phyloP scores from a whole-genome alignment of 2,888 invertebrate genomes.

The Caprella mutica region DNA sequence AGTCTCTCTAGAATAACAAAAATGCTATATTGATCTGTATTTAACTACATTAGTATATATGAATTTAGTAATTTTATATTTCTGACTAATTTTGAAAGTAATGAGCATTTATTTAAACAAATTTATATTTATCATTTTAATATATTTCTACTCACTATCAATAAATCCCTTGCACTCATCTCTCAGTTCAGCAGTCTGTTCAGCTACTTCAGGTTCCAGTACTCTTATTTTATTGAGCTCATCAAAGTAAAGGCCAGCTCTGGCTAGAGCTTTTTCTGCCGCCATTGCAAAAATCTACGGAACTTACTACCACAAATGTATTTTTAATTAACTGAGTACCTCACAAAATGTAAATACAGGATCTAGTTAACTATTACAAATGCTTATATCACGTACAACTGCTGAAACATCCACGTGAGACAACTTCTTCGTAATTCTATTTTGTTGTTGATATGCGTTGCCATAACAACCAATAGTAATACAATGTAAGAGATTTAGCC shows the following conservation, averaged over 20 bases:
- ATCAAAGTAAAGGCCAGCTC: conserved; percentile 74
- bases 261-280: conserved; percentile 51
- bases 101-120: conserved; percentile 5
- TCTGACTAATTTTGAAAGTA: conserved; percentile 3
- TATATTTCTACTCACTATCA: conserved; percentile 46
- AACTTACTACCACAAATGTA: too few species aligned
- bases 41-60: conserved; percentile 12
- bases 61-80: conserved; percentile 10
- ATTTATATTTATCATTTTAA: conserved; percentile 11
- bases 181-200: conserved; percentile 68
- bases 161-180: conserved; percentile 77
- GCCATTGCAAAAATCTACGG: too few species aligned
- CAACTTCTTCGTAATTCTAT: too few species aligned
- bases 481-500: too few species aligned
- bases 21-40: conserved; percentile 5
- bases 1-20: too few species aligned
- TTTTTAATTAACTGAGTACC: too few species aligned
- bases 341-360: too few species aligned
- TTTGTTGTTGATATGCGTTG: too few species aligned
- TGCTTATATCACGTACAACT: too few species aligned
- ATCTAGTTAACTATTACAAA: too few species aligned
- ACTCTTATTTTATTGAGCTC: conserved; percentile 72
- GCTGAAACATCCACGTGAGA: too few species aligned
- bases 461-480: too few species aligned
- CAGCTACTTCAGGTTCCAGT: conserved; percentile 61